Evolutionary conservation across 1,140 invertebrate genomes (phyloP).

Genomic region (Dufourea novaeangliae): DNA sequence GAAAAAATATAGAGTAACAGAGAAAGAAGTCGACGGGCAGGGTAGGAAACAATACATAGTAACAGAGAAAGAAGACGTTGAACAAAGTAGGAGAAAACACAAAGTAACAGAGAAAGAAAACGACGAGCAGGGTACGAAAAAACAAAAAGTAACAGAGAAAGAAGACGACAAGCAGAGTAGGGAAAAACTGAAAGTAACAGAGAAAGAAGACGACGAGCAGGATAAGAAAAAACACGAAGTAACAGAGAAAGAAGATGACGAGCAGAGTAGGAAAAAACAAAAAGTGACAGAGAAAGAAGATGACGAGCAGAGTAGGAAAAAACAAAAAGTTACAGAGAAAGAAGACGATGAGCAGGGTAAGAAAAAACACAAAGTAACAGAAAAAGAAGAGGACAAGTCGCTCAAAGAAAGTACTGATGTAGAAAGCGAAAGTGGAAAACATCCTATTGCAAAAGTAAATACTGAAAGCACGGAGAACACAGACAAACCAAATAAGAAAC

Average conservation of each 20-base stretch:
- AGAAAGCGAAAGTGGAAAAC: conserved; percentile 16
- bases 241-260: conserved; percentile 64
- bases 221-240: conserved; percentile 61
- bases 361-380: conserved; percentile 56
- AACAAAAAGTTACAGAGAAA: conserved; percentile 61
- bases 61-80: conserved; percentile 64
- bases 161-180: conserved; percentile 65
- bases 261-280: conserved; percentile 59
- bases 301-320: conserved; percentile 59
- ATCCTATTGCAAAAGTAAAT: background rate
- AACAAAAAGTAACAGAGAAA: conserved; percentile 61
- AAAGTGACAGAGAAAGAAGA: conserved; percentile 65
- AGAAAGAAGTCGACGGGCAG: conserved; percentile 59
- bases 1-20: conserved; percentile 56
- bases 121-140: conserved; percentile 59
- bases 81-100: conserved; percentile 59
- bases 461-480: background rate
- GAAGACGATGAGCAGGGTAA: conserved; percentile 66
- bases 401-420: background rate
- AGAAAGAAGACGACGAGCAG: conserved; percentile 63
- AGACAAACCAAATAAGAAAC: conserved; percentile 5
- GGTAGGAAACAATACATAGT: conserved; percentile 61
- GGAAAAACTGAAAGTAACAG: conserved; percentile 56
- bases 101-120: conserved; percentile 65
- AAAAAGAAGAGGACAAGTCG: conserved; percentile 26